Percentiles rank a stretch among this genome's conserved stretches.
Evolutionary conservation across 2,888 invertebrate genomes (phyloP).

Genomic region (Caenorhabditis sp.): DNA sequence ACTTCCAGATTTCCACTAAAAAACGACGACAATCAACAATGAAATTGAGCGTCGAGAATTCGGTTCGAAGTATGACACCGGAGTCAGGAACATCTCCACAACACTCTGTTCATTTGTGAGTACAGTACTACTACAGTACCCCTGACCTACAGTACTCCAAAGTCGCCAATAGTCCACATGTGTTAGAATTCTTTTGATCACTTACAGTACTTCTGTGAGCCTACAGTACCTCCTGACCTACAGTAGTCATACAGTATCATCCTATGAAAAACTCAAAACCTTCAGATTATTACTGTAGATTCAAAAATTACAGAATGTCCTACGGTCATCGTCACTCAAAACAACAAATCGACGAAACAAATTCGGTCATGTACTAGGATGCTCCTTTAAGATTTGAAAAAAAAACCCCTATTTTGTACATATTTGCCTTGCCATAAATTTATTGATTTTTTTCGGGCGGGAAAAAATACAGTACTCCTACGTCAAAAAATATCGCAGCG

Average conservation of each 20-base stretch:
- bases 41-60: conserved; percentile 29
- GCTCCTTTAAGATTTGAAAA: background rate
- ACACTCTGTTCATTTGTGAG: conserved; percentile 33
- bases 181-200: background rate
- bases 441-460: background rate
- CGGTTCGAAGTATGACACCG: conserved; percentile 24
- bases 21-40: conserved; percentile 32
- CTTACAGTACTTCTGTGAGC: background rate
- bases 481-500: no score
- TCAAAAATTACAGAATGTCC: conserved; percentile 37
- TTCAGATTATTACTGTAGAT: no score
- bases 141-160: background rate
- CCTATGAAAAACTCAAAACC: no score
- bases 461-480: no score
- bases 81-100: conserved; percentile 26
- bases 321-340: conserved; percentile 20
- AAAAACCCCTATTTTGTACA: background rate
- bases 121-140: conserved; percentile 2
- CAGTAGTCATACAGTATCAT: no score
- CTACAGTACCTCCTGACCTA: no score
- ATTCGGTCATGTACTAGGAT: conserved; percentile 28
- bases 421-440: background rate
- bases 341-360: conserved; percentile 32
- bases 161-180: background rate
- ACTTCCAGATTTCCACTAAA: conserved; percentile 26